Conservation (phyloP, 1,140 invertebrate genomes). For the Stenopsyche tienmushanensis region DNA sequence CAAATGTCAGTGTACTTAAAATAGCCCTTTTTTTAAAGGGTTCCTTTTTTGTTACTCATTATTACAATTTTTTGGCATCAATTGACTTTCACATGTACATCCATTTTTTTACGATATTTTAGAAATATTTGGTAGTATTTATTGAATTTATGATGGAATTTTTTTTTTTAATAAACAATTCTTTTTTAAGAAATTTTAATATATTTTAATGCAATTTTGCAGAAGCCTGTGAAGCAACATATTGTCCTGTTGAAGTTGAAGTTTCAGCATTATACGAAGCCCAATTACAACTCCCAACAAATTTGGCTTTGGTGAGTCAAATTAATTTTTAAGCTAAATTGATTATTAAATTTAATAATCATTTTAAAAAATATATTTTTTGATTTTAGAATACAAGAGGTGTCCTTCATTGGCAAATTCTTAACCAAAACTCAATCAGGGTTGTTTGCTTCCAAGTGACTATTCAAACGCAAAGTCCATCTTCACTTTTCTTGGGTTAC, state of each 20-base stretch:
- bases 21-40: too few species aligned
- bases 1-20: too few species aligned
- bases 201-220: not conserved
- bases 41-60: too few species aligned
- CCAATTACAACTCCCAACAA: constrained; percentile 21
- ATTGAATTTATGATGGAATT: not conserved
- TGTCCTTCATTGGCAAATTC: constrained; percentile 27
- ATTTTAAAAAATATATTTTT: not conserved
- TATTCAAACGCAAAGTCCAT: constrained; percentile 23
- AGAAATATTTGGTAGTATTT: too few species aligned
- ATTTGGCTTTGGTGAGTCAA: constrained; percentile 33
- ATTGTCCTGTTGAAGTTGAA: constrained; percentile 30
- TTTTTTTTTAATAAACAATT: not conserved
- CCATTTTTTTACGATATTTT: too few species aligned
- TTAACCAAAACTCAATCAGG: constrained; percentile 21
- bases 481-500: not conserved
- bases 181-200: too few species aligned
- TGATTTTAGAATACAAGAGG: constrained; percentile 35
- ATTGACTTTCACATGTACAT: too few species aligned
- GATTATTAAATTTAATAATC: not conserved
- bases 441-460: constrained; percentile 33
- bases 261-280: constrained; percentile 14
- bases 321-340: not conserved
- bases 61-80: too few species aligned
- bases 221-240: constrained; percentile 38